Evolutionary conservation across 30 jellyfish, hydroid and myxozoan species (phyloP).

Genomic region (Nemopilema nomurai): DNA sequence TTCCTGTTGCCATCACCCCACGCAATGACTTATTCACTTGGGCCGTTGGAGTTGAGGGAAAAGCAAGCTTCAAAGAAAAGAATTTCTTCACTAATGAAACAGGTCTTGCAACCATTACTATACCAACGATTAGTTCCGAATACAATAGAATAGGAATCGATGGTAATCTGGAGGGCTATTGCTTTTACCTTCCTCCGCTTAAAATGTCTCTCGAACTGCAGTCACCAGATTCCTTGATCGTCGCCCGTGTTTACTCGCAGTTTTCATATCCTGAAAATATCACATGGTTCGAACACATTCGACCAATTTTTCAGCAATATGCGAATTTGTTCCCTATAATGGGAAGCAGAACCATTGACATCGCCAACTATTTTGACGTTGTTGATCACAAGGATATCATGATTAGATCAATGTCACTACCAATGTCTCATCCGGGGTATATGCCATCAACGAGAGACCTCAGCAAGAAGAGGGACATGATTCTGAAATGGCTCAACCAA

Average conservation of each 20-base stretch:
- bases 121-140: constrained; percentile 41
- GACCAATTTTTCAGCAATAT: constrained; percentile 41
- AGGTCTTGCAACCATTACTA: constrained; percentile 12
- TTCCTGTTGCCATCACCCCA: constrained; percentile 4
- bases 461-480: constrained; percentile 23
- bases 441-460: constrained; percentile 70
- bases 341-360: constrained; percentile 39
- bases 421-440: constrained; percentile 55
- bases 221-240: not conserved
- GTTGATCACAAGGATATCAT: constrained; percentile 50
- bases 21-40: not conserved
- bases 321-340: constrained; percentile 59
- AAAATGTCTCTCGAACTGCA: not conserved
- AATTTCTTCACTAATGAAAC: not conserved
- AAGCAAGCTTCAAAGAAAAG: not conserved
- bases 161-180: constrained; percentile 57
- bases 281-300: constrained; percentile 51
- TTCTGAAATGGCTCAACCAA: constrained; percentile 40
- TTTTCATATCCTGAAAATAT: constrained; percentile 7
- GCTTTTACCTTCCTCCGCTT: constrained; percentile 1
- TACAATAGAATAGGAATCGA: constrained; percentile 25
- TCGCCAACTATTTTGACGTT: constrained; percentile 57
- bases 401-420: constrained; percentile 18
- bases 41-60: not conserved
- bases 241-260: constrained; percentile 32